Base-by-base conservation (phyloP, 1,140 invertebrate species). In the Phocides pigmalion region DNA sequence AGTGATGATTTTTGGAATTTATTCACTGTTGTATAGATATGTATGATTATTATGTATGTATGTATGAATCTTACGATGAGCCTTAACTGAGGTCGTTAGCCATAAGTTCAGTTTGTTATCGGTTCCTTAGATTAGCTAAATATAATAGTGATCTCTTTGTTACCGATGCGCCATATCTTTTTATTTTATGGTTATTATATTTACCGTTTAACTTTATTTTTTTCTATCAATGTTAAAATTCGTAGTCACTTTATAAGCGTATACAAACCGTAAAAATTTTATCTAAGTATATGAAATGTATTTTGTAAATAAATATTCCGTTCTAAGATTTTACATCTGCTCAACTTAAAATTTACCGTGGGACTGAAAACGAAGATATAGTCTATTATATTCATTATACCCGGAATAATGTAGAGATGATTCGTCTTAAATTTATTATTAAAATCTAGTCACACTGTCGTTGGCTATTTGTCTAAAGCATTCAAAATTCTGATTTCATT, bases 301-400 rank as follows among this genome's bases (percentile, higher is more conserved):
- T 81, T 86, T 82, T 87, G 87, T 89, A 90, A 84, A 88, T 90
- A 90, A 77, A 79, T 87, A 81, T 89, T 87, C 76, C 81, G 82
- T 86, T 89, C 74, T 90, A 87, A 89, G 82, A 79, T 81, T 84
- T 79, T 79, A 86, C 68, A 82, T 87, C 87, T 90, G 89, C 89
- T 91, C 89, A 91, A 90, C 80, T 88, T 82, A 75, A 82, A 86
- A 79, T 68, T 79, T 82, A 81, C 70, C 69, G 76, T 84, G 80
- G 79, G 78, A 86, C 79, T 84, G 79, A 82, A 72, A 64, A 69
- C 63, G 59, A 68, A 68, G 53, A 67, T 63, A 61, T 67, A 62
- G 54, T 67, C 61, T 67, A 68, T 68, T 72, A 67, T 64, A 71
- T 71, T 71, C 62, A 53, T 63, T 62, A 56, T 67, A 63, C 62